phyloP scores from a whole-genome alignment of 1,140 invertebrate species.

The Bombus cullumanus region DNA sequence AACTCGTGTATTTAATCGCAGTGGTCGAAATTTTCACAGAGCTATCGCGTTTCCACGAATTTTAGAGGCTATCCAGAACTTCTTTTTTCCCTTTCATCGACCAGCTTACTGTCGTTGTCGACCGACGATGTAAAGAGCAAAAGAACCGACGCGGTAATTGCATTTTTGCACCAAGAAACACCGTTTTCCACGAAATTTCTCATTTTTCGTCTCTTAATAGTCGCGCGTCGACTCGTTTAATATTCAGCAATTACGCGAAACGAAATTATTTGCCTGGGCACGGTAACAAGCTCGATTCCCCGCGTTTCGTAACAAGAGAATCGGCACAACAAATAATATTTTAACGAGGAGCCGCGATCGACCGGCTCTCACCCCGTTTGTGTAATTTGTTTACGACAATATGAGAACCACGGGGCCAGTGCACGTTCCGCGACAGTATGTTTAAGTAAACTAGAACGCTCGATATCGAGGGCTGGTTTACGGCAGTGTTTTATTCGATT shows the following conservation, averaged over 20 bases:
- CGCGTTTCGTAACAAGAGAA: conserved; percentile 17
- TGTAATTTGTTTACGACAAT: neutral
- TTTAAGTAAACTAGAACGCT: neutral
- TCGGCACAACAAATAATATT: conserved; percentile 11
- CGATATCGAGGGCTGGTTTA: conserved; percentile 13
- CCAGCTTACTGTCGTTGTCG: no score
- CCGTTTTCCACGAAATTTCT: conserved; percentile 27
- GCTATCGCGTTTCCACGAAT: neutral
- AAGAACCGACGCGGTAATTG: conserved; percentile 18
- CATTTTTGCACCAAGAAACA: conserved; percentile 25
- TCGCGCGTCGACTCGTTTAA: conserved; percentile 33
- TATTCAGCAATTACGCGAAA: conserved; percentile 44
- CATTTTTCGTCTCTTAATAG: conserved; percentile 28
- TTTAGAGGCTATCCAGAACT: neutral
- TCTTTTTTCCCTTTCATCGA: neutral
- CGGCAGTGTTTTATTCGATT: neutral
- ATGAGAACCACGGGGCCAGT: neutral
- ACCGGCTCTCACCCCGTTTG: neutral
- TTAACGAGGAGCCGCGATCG: conserved; percentile 19
- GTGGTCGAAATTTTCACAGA: conserved; percentile 17
- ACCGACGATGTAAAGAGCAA: neutral
- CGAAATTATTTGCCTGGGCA: conserved; percentile 25
- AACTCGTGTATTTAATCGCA: conserved; percentile 45
- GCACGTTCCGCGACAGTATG: neutral
- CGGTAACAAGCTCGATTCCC: conserved; percentile 26